Percentiles rank a stretch among this genome's conserved stretches.
Evolutionary conservation across 2,113 vertebrate genomes (phyloP).

Genomic region (Melanerpes aurifrons): DNA sequence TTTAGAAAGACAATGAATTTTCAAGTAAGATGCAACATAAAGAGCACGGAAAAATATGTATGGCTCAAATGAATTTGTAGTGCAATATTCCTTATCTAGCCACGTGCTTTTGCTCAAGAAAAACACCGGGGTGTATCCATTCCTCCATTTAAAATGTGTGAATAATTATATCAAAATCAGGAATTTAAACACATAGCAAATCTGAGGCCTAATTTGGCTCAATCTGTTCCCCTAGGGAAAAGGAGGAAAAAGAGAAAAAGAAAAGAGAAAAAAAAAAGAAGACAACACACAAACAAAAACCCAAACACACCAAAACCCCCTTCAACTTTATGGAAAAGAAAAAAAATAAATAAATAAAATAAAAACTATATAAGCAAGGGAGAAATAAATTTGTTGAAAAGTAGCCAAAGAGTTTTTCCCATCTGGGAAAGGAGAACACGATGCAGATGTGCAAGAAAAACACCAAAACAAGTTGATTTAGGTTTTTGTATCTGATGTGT

Average conservation of each 20-base stretch:
- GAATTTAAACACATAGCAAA: not conserved
- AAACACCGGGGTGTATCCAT: not conserved
- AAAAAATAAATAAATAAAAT: no score
- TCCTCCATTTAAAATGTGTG: not conserved
- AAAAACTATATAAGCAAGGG: not conserved
- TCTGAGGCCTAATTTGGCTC: not conserved
- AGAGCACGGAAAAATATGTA: not conserved
- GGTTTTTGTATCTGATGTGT: not conserved
- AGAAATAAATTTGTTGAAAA: not conserved
- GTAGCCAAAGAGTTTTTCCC: not conserved
- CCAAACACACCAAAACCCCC: no score
- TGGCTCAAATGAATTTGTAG: not conserved
- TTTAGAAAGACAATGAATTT: not conserved
- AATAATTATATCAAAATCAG: not conserved
- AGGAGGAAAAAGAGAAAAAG: not conserved
- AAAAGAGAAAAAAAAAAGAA: no score
- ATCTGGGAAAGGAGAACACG: not conserved
- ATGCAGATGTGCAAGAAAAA: not conserved
- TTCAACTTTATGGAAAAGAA: no score
- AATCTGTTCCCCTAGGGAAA: not conserved
- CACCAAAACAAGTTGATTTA: not conserved
- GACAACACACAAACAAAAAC: no score
- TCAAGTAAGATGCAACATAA: not conserved
- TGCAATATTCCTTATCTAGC: not conserved
- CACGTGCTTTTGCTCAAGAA: not conserved